Evolutionary conservation across 2,888 invertebrate species (phyloP), one percentile per base, ranked within the genome.

Genomic region (Tortrix viridana): DNA sequence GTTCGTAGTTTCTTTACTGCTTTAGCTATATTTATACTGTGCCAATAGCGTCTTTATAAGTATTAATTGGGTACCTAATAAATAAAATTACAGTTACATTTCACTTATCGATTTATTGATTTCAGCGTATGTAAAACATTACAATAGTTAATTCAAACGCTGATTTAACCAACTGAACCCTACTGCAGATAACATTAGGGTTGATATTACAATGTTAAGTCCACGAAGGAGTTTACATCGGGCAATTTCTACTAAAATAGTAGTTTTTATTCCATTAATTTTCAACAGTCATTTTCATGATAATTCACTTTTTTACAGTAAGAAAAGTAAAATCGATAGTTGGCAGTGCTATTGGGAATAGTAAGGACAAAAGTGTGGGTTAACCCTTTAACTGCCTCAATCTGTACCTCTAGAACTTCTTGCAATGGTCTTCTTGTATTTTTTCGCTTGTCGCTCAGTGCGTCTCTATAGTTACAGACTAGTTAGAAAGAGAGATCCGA

Each of bases 31-130:
- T n/a, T n/a, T n/a, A n/a, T n/a, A n/a, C n/a, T n/a, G n/a, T n/a
- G n/a, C n/a, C n/a, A n/a, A n/a, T n/a, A n/a, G n/a, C n/a, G n/a
- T n/a, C n/a, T n/a, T n/a, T n/a, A n/a, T n/a, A n/a, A n/a, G n/a
- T n/a, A n/a, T n/a, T n/a, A n/a, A n/a, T n/a, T n/a, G n/a, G n/a
- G n/a, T n/a, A n/a, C n/a, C n/a, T n/a, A 12, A 19, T 6, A 60
- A 66, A 54, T 60, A 9, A 65, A 66, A 60, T 50, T 14, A n/a
- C 50, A 16, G 9, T 50, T 63, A 57, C 32, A 68, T 66, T 66
- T 70, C 62, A 71, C 76, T 81, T 77, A 79, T 79, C 77, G 69
- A 73, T 85, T 84, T 85, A 85, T 84, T 85, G 81, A 84, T 83
- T 75, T 76, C 79, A 80, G 85, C 84, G 72, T 83, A 84, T 84